phyloP scores from a whole-genome alignment of 2,113 vertebrate species.

The Centropristis striata region DNA sequence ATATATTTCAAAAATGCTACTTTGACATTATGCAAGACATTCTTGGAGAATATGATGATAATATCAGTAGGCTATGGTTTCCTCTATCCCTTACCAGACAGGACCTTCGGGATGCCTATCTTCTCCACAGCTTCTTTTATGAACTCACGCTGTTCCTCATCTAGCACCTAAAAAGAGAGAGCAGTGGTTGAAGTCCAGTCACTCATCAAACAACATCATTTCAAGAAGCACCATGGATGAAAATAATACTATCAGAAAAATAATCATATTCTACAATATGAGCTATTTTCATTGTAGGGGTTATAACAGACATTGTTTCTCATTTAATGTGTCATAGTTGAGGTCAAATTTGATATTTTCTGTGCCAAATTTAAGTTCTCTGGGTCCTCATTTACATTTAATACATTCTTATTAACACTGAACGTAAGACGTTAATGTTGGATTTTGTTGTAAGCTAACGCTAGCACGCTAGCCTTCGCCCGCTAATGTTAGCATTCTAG shows the following conservation, averaged over 20 bases:
- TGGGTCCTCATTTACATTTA: no score
- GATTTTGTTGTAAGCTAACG: no score
- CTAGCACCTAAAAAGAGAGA: conserved; percentile 54
- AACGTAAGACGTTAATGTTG: no score
- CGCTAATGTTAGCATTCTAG: no score
- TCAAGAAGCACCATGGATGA: neutral
- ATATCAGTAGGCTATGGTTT: neutral
- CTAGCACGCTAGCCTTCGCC: no score
- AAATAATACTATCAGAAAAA: neutral
- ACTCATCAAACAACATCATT: neutral
- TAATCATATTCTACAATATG: neutral
- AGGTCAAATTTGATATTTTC: neutral
- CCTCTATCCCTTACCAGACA: conserved; percentile 81
- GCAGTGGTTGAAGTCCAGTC: neutral
- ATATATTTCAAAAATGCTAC: neutral
- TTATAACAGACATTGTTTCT: neutral
- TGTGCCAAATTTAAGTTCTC: neutral
- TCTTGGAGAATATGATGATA: neutral
- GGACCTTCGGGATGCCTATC: conserved; percentile 87
- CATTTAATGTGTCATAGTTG: neutral
- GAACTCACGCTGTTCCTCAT: conserved; percentile 69
- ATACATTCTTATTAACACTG: no score
- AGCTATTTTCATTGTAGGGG: neutral
- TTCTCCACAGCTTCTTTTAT: conserved; percentile 79
- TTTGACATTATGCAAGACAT: neutral